Percentiles rank a stretch among this genome's conserved stretches.
Conservation (phyloP, 2,797 vertebrate genomes). For the Scleropages formosus region DNA sequence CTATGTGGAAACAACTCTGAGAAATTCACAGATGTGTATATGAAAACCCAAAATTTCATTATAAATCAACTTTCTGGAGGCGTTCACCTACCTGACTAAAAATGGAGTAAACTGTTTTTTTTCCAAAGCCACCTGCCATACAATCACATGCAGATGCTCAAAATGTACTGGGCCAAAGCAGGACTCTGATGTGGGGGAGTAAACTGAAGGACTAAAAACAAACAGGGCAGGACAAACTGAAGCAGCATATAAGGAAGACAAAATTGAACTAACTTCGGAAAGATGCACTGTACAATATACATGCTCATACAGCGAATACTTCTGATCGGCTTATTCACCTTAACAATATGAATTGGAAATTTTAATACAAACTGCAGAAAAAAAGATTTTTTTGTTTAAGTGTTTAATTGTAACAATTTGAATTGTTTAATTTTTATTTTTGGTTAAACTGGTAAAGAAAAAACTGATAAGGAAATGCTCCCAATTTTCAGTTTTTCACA, state of each 20-base stretch:
- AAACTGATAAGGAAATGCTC: no score
- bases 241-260: slow-evolving; percentile 7
- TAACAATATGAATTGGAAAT: not conserved
- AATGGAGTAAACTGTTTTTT: not conserved
- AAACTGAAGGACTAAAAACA: no score
- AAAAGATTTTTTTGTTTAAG: slow-evolving; percentile 2
- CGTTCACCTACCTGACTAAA: no score
- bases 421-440: slow-evolving; percentile 1
- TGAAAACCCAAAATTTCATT: not conserved
- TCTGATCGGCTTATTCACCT: slow-evolving; percentile 8
- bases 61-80: not conserved
- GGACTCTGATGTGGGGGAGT: not conserved
- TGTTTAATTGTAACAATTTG: slow-evolving; percentile 7
- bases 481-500: no score
- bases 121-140: slow-evolving; percentile 7
- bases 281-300: not conserved
- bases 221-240: not conserved
- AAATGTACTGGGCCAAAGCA: not conserved
- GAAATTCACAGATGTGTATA: not conserved
- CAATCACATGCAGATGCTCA: not conserved
- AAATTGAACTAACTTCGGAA: not conserved
- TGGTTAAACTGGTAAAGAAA: no score
- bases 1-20: not conserved
- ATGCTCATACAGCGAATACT: not conserved
- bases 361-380: slow-evolving; percentile 2